Evolutionary conservation across 2,797 vertebrate genomes (phyloP).

Genomic region (Fringilla coelebs): DNA sequence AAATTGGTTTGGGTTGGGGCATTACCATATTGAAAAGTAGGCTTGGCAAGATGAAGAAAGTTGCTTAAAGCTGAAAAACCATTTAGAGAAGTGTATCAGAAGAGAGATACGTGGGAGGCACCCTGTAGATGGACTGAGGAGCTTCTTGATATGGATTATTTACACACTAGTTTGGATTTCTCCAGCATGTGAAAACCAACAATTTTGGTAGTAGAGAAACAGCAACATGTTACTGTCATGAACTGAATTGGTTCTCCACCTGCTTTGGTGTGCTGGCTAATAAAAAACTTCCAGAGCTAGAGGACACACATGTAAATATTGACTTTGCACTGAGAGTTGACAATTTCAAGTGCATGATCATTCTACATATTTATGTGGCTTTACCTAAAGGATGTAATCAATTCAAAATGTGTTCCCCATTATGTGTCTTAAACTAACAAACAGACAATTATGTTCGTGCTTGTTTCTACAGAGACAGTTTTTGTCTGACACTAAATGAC

Average conservation of each 20-base stretch:
- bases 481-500: background rate
- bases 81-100: background rate
- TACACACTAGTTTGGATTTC: background rate
- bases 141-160: background rate
- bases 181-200: background rate
- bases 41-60: background rate
- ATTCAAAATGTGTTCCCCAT: background rate
- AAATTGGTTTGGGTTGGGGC: background rate
- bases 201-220: background rate
- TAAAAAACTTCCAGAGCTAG: background rate
- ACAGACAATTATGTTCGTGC: background rate
- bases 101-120: background rate
- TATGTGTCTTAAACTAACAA: background rate
- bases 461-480: background rate
- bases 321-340: background rate
- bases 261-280: background rate
- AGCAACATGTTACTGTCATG: background rate
- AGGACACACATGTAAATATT: background rate
- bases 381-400: background rate
- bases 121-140: background rate
- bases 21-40: background rate
- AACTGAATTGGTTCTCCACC: background rate
- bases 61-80: background rate
- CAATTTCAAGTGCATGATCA: background rate
- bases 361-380: background rate